Base-by-base conservation (phyloP, 2,113 vertebrate species). In the Castor canadensis region DNA sequence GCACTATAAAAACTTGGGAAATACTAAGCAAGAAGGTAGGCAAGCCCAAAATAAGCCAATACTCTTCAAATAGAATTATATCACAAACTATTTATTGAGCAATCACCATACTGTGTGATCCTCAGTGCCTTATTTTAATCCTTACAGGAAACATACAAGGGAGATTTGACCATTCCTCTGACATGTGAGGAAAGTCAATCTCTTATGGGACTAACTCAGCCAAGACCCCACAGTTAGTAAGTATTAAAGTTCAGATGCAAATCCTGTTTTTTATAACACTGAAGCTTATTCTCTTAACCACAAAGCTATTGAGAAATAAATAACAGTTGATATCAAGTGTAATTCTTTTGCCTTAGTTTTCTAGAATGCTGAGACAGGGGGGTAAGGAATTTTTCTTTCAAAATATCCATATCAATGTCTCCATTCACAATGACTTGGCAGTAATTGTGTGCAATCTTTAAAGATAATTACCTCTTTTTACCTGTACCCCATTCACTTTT, bases 281-380 rank as follows among this genome's bases (percentile, higher is more conserved):
- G 49, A 93, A 54, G 6, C 9, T n/a, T 56, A 88, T 73, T 15
- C 26, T 95, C 52, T 92, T 92, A 79, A 91, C 62, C 62, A 93
- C 73, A 96, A 87, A 83, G 56, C 56, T 92, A 87, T 56, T 84
- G 64, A 96, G 69, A 95, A 96, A 95, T 93, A 90, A 95, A 89
- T 40, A 87, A 89, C 17, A 49, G 9, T 91, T 95, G 67, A 86
- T 88, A 85, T 76, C 71, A 76, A 91, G 22, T 87, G 1, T 54
- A 76, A 67, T 76, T 81, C 1, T 91, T 76, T 89, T 43, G 32
- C 54, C 71, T 93, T 67, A 80, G 76, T 95, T 76, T 20, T 52
- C 77, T 88, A 93, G 72, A 95, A 71, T 91, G 5, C 20, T 80
- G 38, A 93, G 22, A 40, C 32, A 88, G 92, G 38, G 35, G 17